Evolutionary conservation across 2,797 vertebrate species (phyloP).

Genomic region (Microctenopoma steveboyesi): DNA sequence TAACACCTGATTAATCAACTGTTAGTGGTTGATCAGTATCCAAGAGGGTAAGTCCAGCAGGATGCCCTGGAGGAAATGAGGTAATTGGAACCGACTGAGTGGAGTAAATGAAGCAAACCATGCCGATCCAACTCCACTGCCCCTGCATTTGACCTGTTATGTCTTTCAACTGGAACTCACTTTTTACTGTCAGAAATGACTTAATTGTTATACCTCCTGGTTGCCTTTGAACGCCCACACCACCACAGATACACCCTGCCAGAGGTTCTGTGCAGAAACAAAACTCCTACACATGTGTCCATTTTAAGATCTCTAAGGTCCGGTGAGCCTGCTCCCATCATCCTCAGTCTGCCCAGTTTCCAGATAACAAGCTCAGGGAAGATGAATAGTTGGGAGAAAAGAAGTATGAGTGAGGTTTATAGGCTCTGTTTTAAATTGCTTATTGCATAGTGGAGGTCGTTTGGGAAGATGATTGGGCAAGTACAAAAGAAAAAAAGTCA

Average conservation of each 20-base stretch:
- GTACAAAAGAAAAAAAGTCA: slow-evolving; percentile 22
- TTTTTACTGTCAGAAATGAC: slow-evolving; percentile 59
- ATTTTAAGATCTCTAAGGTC: slow-evolving; percentile 59
- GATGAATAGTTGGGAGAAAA: slow-evolving; percentile 26
- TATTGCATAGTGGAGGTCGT: slow-evolving; percentile 8
- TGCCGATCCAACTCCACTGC: slow-evolving; percentile 55
- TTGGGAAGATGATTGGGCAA: slow-evolving; percentile 19
- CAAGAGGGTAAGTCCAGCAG: slow-evolving; percentile 82
- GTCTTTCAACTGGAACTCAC: slow-evolving; percentile 44
- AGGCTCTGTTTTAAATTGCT: slow-evolving; percentile 41
- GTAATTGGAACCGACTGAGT: slow-evolving; percentile 71
- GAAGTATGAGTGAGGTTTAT: slow-evolving; percentile 37
- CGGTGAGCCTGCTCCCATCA: slow-evolving; percentile 41
- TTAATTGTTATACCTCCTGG: slow-evolving; percentile 64
- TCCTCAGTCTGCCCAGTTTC: slow-evolving; percentile 44
- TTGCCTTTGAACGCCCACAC: slow-evolving; percentile 62
- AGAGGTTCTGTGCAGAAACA: slow-evolving; percentile 50
- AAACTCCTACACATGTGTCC: slow-evolving; percentile 65
- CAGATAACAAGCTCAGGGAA: slow-evolving; percentile 40
- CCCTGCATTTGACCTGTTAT: slow-evolving; percentile 50
- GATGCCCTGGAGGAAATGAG: slow-evolving; percentile 85
- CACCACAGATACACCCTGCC: slow-evolving; percentile 14
- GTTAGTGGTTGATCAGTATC: slow-evolving; percentile 78
- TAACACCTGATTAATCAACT: slow-evolving; percentile 82
- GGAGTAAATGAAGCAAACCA: slow-evolving; percentile 52